Base-by-base conservation (phyloP, 2,888 invertebrate species). In the Aspidapion aeneum region DNA sequence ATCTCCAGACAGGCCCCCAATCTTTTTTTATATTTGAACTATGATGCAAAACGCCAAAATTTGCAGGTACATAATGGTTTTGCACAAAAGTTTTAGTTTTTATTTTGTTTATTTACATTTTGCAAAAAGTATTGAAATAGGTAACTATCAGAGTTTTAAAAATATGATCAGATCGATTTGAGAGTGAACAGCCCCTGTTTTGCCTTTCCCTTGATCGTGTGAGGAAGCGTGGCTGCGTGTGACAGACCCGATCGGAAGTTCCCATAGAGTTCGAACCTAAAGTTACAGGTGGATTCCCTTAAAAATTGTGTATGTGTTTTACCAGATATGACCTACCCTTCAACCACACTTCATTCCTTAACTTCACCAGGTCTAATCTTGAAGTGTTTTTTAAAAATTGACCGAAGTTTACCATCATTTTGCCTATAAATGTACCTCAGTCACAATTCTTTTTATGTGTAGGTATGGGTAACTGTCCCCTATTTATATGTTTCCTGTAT, bases 191-290 rank as follows among this genome's bases (percentile, higher is more conserved):
- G n/a, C n/a, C n/a, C n/a, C n/a, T n/a, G n/a, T n/a, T n/a, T n/a
- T n/a, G n/a, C n/a, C 5, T 35, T 12, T 35, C 35, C 35, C 35
- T 35, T 12, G 35, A 12, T 35, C 71, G 70, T 70, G 70, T 72
- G 70, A 68, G 57, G 66, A 68, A 69, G 70, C 66, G 71, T 71
- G 71, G 70, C 65, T 63, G 67, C 67, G 73, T 73, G 72, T 69
- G 72, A 73, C 71, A 67, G 66, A 69, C 63, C 66, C 66, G 62
- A 70, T 73, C 71, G 72, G 71, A 72, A 73, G 71, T 35, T 35
- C 35, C 35, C 35, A 35, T 35, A 35, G 35, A 35, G 35, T 35
- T 35, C 35, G 35, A 35, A 35, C 12, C 35, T 12, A 35, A n/a
- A 35, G 35, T 35, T 35, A 35, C 35, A 35, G 35, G 35, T 35